phyloP scores from a whole-genome alignment of 2,888 invertebrate species.

The Drosophila eohydei region DNA sequence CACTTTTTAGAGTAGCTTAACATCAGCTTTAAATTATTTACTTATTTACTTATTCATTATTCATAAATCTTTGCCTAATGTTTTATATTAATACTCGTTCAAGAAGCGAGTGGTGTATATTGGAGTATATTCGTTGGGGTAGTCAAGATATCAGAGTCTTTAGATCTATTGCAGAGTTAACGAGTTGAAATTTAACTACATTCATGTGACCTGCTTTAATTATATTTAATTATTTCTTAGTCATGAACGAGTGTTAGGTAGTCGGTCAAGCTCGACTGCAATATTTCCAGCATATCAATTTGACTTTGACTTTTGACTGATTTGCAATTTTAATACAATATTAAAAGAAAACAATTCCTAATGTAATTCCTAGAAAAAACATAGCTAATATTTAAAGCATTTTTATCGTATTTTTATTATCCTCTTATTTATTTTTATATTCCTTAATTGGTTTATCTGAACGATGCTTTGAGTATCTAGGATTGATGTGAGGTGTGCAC shows the following conservation, averaged over 20 bases:
- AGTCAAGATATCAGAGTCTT: too few species aligned
- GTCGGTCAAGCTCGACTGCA: too few species aligned
- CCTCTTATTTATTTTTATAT: background rate
- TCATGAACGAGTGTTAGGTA: background rate
- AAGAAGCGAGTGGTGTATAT: background rate
- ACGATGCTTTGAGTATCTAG: background rate
- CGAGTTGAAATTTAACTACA: too few species aligned
- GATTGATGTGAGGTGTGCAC: background rate
- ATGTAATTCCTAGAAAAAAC: background rate
- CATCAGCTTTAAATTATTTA: background rate
- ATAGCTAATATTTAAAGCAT: background rate
- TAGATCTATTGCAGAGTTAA: too few species aligned
- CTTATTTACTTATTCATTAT: constrained; percentile 2
- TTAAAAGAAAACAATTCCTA: background rate
- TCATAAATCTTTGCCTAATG: background rate
- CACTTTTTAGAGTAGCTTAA: background rate
- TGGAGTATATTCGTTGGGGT: background rate
- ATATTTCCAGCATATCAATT: background rate
- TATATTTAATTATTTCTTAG: background rate
- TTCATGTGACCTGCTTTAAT: too few species aligned
- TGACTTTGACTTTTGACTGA: background rate
- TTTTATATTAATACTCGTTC: background rate
- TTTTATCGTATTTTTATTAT: background rate
- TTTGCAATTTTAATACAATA: background rate
- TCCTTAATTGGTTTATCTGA: background rate